These are phyloP conservation scores for Pavo muticus DNA, from an alignment of 2,113 vertebrate species.

Conservation along the genomic window DNA sequence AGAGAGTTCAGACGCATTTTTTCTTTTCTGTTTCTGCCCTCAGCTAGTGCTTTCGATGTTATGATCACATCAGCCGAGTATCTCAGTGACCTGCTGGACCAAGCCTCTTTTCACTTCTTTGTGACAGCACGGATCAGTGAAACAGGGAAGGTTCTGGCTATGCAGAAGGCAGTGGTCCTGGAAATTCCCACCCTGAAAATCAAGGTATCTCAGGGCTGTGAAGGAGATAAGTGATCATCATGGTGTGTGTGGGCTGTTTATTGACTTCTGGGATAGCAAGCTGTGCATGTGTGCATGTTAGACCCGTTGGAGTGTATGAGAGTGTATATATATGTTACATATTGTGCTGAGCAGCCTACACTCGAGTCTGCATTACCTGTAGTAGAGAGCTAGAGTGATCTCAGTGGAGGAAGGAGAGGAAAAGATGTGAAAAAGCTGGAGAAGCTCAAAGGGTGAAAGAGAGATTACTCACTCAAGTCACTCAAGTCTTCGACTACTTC, in stretches of 20 bases:
- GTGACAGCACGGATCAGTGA: conserved; percentile 87
- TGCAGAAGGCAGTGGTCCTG: conserved; percentile 83
- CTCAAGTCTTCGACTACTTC: neutral
- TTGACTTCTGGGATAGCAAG: neutral
- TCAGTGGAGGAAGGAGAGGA: neutral
- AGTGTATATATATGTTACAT: too few species aligned
- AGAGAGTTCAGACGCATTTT: neutral
- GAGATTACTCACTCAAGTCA: neutral
- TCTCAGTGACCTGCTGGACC: conserved; percentile 89
- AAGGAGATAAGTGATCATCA: neutral
- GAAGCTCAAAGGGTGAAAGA: neutral
- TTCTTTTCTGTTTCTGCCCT: conserved; percentile 10
- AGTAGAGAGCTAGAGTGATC: neutral
- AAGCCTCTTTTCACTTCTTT: conserved; percentile 92
- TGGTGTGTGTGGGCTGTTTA: fast-evolving
- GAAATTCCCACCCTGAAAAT: conserved; percentile 83
- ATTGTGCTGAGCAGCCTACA: neutral
- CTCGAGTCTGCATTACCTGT: neutral
- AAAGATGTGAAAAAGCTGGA: neutral
- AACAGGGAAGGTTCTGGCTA: conserved; percentile 83
- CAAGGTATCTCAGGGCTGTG: conserved; percentile 78
- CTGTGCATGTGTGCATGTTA: fast-evolving
- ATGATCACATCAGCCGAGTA: conserved; percentile 81
- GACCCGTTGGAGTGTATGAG: neutral
- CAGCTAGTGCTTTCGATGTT: conserved; percentile 81